Conservation (phyloP, 2,113 vertebrate species). For the Podarcis muralis region DNA sequence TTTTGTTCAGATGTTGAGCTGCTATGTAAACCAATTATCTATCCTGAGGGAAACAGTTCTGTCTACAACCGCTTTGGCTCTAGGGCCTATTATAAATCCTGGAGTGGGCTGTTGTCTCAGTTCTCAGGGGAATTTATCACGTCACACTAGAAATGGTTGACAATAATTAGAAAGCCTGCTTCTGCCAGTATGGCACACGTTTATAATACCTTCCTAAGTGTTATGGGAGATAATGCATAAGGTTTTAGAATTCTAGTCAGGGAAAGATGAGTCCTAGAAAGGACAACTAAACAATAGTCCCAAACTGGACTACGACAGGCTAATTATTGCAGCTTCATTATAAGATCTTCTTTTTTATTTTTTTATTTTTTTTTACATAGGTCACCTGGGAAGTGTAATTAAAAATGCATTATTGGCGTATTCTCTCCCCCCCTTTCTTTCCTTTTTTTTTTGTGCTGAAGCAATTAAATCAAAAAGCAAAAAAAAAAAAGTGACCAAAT, state of each 20-base stretch:
- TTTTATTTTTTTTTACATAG: constrained; percentile 88
- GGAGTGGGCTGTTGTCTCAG: constrained; percentile 80
- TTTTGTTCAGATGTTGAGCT: constrained; percentile 82
- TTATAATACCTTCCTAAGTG: constrained; percentile 85
- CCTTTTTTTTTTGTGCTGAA: constrained; percentile 76
- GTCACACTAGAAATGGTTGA: constrained; percentile 84
- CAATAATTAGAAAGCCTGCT: constrained; percentile 87
- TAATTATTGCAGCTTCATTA: constrained; percentile 97
- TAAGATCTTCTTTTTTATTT: constrained; percentile 79
- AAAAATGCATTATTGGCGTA: constrained; percentile 98
- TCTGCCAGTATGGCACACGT: constrained; percentile 81
- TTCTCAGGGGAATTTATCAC: constrained; percentile 85
- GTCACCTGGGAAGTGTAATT: constrained; percentile 98
- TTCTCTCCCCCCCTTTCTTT: constrained; percentile 79
- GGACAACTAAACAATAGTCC: constrained; percentile 93
- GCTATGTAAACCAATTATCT: constrained; percentile 87
- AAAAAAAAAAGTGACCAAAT: constrained; percentile 92
- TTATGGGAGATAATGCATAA: constrained; percentile 86
- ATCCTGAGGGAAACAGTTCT: constrained; percentile 81
- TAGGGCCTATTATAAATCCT: constrained; percentile 85
- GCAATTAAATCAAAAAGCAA: constrained; percentile 98
- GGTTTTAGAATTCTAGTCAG: constrained; percentile 89
- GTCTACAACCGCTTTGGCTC: constrained; percentile 84
- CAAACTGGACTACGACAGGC: constrained; percentile 95
- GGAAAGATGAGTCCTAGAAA: constrained; percentile 86